Evolutionary conservation across 2,113 vertebrate genomes (phyloP).

Genomic region (Python bivittatus): DNA sequence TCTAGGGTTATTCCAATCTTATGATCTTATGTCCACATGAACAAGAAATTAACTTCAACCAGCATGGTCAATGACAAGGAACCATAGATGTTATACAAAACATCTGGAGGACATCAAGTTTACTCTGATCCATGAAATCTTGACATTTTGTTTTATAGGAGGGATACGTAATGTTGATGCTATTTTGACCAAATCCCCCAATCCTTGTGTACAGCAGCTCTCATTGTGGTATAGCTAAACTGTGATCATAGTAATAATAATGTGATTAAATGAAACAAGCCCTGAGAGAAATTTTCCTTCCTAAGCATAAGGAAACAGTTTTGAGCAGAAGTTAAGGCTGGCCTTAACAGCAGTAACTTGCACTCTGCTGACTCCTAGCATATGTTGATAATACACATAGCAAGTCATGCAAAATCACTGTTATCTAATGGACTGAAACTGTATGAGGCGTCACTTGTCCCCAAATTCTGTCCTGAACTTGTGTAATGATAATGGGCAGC

Average conservation of each 20-base stretch:
- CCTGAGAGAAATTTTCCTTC: background rate
- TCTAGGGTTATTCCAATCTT: background rate
- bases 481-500: slow-evolving; percentile 28
- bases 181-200: no score
- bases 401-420: slow-evolving; percentile 54
- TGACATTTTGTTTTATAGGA: background rate
- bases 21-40: background rate
- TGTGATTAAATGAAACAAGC: slow-evolving; percentile 24
- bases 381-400: slow-evolving; percentile 46
- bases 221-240: background rate
- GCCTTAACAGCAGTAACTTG: slow-evolving; percentile 52
- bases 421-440: slow-evolving; percentile 39
- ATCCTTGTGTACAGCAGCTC: background rate
- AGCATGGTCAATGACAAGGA: background rate
- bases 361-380: slow-evolving; percentile 38
- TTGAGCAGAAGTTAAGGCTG: slow-evolving; percentile 44
- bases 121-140: background rate
- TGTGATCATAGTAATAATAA: slow-evolving; percentile 8
- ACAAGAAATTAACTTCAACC: background rate
- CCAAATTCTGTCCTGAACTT: background rate
- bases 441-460: background rate
- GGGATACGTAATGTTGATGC: no score
- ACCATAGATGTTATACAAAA: background rate
- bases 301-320: slow-evolving; percentile 42
- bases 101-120: background rate